A percentile compares a stretch with the other conserved stretches of the same genome.
Conservation (phyloP, 1,140 invertebrate species). For the Eriosoma lanigerum region DNA sequence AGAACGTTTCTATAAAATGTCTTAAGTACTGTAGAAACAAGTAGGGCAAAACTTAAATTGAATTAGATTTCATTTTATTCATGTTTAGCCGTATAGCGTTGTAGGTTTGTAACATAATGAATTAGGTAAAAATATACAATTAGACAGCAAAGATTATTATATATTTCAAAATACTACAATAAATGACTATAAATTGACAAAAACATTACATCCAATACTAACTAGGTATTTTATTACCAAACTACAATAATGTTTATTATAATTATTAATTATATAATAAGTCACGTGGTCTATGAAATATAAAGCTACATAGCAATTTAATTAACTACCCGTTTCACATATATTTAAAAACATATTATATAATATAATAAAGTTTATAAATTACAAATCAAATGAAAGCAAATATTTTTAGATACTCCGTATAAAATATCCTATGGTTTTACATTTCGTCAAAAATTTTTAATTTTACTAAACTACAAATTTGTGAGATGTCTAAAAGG, state of each 20-base stretch:
- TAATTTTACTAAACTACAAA: not conserved
- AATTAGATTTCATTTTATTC: too few species aligned
- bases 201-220: slow-evolving; percentile 9
- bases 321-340: not conserved
- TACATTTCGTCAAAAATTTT: slow-evolving; percentile 6
- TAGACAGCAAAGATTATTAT: slow-evolving; percentile 35
- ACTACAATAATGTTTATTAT: not conserved
- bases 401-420: slow-evolving; percentile 3
- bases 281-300: not conserved
- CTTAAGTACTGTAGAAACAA: too few species aligned
- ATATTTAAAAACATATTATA: too few species aligned
- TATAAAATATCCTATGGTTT: not conserved
- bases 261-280: not conserved
- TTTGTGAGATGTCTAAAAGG: not conserved
- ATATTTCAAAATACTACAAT: slow-evolving; percentile 34
- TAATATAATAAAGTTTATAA: not conserved
- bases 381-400: slow-evolving; percentile 32
- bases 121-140: too few species aligned
- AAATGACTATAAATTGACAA: slow-evolving; percentile 19
- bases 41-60: too few species aligned
- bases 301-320: not conserved
- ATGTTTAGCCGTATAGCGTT: too few species aligned
- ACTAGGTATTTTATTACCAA: not conserved
- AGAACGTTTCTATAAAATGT: too few species aligned
- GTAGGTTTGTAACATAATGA: too few species aligned